Evolutionary conservation across 2,113 vertebrate genomes (phyloP).

Genomic region (Desmodus rotundus): DNA sequence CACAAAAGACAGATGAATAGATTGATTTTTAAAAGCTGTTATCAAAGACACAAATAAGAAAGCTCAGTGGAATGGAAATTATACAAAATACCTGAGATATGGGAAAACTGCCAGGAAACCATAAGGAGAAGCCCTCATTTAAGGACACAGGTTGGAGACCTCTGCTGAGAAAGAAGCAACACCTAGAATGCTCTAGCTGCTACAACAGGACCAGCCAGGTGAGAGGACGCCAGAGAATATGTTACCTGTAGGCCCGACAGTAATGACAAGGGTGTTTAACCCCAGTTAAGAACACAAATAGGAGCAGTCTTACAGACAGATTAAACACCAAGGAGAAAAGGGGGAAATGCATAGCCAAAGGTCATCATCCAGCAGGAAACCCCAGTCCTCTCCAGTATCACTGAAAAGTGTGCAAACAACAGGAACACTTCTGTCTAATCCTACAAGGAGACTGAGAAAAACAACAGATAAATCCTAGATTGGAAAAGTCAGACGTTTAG

Average conservation of each 20-base stretch:
- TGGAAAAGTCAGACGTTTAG: neutral
- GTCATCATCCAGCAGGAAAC: neutral
- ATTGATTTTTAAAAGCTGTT: neutral
- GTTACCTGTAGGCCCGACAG: neutral
- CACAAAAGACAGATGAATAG: neutral
- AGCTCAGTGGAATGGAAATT: neutral
- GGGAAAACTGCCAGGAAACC: neutral
- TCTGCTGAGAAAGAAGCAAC: neutral
- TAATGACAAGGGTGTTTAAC: neutral
- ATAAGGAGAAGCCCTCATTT: neutral
- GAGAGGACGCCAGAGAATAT: neutral
- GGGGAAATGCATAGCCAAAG: neutral
- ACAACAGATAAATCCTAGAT: neutral
- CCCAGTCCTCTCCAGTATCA: neutral
- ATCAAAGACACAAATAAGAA: neutral
- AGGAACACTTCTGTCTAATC: neutral
- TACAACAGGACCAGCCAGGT: neutral
- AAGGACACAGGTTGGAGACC: neutral
- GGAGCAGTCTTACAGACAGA: neutral
- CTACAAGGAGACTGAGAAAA: neutral
- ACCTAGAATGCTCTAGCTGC: neutral
- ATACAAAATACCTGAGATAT: neutral
- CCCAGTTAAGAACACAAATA: neutral
- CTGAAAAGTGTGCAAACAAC: neutral
- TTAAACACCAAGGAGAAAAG: neutral